Evolutionary conservation across 2,888 invertebrate species (phyloP), one percentile per base, ranked within the genome.

Genomic region (Polydrusus tereticollis): DNA sequence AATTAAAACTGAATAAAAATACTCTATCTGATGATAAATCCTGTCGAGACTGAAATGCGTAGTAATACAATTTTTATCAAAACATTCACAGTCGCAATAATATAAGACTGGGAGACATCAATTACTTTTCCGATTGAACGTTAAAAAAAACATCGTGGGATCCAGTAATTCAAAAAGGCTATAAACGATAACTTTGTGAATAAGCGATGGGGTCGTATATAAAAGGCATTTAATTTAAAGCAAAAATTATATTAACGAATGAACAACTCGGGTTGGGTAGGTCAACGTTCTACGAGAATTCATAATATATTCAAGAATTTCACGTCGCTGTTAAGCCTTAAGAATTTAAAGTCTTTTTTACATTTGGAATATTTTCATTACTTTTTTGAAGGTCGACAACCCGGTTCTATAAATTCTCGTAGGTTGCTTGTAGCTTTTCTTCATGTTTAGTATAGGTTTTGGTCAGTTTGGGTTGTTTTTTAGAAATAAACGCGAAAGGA

Each of bases 221-320:
- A 55, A 29, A 55, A 29, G 29, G 18, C 29, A 29, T 55, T 55
- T 55, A 55, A 55, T 29, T 55, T 29, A 29, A 52, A 55, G 52
- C 50, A 29, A 29, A 55, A 55, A 55, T 29, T 14, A 16, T 55
- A 16, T 29, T 29, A 55, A 16, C 16, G 29, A 55, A 29, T 55
- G 18, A 20, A 47, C 23, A 47, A 47, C n/a, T 10, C 21, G 29
- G 23, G 21, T 20, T 23, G 29, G 29, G 18, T 55, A 10, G 29
- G 52, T 55, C 52, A 55, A 55, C 29, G 29, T 26, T 55, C 16
- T 16, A 29, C n/a, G 16, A 18, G 10, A 55, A 55, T 29, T 55
- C 52, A 55, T 55, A 55, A 33, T 29, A 55, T 29, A 55, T 55
- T 55, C 29, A 55, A 26, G 29, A 55, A 55, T 29, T 55, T 29